phyloP scores from a whole-genome alignment of 2,888 invertebrate genomes.

The Phoronis australis region DNA sequence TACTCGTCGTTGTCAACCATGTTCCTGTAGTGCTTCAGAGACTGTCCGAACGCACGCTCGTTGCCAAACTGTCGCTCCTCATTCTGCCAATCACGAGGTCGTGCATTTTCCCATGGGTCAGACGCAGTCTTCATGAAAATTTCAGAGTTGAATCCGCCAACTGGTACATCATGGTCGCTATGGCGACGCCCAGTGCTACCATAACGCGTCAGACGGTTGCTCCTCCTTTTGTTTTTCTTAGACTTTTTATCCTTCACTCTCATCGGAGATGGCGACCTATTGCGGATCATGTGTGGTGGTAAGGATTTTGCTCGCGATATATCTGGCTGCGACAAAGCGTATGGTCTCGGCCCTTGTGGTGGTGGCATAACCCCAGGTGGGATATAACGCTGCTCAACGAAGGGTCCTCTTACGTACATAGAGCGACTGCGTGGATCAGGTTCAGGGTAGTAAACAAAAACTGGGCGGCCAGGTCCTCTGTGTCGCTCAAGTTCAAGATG shows the following conservation, averaged over 20 bases:
- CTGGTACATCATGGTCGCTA: not conserved
- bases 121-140: not conserved
- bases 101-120: not conserved
- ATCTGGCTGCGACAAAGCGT: too few species aligned
- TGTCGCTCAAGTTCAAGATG: too few species aligned
- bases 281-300: not conserved
- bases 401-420: too few species aligned
- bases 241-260: not conserved
- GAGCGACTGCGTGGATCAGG: too few species aligned
- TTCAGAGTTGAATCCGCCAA: not conserved
- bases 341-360: too few species aligned
- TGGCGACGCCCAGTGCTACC: not conserved
- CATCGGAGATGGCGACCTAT: not conserved
- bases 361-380: too few species aligned
- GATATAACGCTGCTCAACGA: too few species aligned
- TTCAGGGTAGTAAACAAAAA: too few species aligned
- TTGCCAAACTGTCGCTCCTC: conserved; percentile 35
- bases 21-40: not conserved
- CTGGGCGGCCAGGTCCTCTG: too few species aligned
- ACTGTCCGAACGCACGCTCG: conserved; percentile 24
- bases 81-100: conserved; percentile 30
- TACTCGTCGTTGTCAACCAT: not conserved
- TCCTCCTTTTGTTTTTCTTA: not conserved
- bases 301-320: too few species aligned
- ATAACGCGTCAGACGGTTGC: not conserved